Evolutionary conservation across 2,888 invertebrate species (phyloP).

Genomic region (Myathropa florea): DNA sequence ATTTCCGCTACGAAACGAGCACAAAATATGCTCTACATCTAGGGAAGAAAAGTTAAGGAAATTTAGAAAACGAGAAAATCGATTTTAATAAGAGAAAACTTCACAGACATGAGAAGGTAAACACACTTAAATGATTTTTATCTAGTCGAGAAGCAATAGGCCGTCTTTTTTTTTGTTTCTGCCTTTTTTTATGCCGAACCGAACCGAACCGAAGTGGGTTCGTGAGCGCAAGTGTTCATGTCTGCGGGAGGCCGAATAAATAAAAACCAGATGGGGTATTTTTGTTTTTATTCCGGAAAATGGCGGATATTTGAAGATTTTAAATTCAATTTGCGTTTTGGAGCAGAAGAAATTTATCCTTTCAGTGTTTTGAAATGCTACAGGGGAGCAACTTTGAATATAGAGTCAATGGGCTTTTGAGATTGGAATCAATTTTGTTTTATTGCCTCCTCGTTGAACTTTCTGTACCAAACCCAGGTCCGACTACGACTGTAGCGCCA

Average conservation of each 20-base stretch:
- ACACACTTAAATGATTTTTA: slow-evolving; percentile 25
- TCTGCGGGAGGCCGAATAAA: slow-evolving; percentile 20
- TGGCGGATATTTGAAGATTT: background rate
- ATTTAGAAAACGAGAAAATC: slow-evolving; percentile 25
- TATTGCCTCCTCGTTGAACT: no score
- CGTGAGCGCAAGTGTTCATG: background rate
- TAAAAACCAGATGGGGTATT: slow-evolving; percentile 5
- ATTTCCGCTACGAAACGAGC: background rate
- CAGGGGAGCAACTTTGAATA: background rate
- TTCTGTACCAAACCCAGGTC: no score
- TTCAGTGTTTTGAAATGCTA: background rate
- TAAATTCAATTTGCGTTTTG: slow-evolving; percentile 10
- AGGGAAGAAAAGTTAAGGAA: background rate
- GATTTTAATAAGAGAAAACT: slow-evolving; percentile 11
- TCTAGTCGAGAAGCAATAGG: background rate
- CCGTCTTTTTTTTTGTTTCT: background rate
- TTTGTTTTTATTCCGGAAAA: background rate
- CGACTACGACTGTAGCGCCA: no score
- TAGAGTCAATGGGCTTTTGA: no score
- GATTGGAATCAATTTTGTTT: background rate
- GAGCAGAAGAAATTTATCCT: background rate
- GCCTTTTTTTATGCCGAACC: background rate
- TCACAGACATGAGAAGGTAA: slow-evolving; percentile 9
- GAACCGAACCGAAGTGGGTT: no score
- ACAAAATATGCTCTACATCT: background rate